A percentile compares a stretch with the other conserved stretches of the same genome.
These are phyloP conservation scores for Drosophila pseudoobscura DNA, from an alignment of 1,140 invertebrate genomes.

Conservation along the genomic window DNA sequence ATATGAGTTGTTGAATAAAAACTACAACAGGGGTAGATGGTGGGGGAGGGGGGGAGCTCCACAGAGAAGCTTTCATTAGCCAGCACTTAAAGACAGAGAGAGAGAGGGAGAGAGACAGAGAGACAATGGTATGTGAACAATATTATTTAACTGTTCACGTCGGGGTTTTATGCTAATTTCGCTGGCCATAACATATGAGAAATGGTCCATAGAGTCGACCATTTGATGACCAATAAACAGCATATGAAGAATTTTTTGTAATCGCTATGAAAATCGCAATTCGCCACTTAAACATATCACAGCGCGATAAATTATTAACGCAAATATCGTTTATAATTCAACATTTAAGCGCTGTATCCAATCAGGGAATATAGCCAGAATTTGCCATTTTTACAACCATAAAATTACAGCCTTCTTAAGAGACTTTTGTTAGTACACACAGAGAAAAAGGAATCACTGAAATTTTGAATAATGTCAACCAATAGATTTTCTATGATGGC, in stretches of 20 bases:
- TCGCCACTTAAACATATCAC: not conserved
- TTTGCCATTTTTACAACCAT: too few species aligned
- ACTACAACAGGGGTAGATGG: not conserved
- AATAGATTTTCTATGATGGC: too few species aligned
- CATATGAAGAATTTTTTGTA: conserved; percentile 24
- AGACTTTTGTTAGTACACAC: too few species aligned
- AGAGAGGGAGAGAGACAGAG: not conserved
- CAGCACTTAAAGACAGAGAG: conserved; percentile 54
- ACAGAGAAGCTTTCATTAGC: conserved; percentile 63
- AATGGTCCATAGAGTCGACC: conserved; percentile 24
- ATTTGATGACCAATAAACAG: conserved; percentile 45
- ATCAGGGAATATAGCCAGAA: too few species aligned
- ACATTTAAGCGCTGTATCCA: not conserved
- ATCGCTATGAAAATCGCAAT: not conserved
- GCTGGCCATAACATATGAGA: conserved; percentile 39
- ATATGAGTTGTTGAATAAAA: conserved; percentile 45
- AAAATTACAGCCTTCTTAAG: too few species aligned
- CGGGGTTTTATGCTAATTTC: conserved; percentile 71
- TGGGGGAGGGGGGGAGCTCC: conserved; percentile 9
- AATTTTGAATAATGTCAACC: too few species aligned
- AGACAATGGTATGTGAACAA: conserved; percentile 41
- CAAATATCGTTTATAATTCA: conserved; percentile 1
- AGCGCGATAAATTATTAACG: not conserved
- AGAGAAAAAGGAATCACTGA: too few species aligned
- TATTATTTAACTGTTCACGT: conserved; percentile 81